Conservation (phyloP, 2,888 invertebrate species). For the Zaprionus bogoriensis region DNA sequence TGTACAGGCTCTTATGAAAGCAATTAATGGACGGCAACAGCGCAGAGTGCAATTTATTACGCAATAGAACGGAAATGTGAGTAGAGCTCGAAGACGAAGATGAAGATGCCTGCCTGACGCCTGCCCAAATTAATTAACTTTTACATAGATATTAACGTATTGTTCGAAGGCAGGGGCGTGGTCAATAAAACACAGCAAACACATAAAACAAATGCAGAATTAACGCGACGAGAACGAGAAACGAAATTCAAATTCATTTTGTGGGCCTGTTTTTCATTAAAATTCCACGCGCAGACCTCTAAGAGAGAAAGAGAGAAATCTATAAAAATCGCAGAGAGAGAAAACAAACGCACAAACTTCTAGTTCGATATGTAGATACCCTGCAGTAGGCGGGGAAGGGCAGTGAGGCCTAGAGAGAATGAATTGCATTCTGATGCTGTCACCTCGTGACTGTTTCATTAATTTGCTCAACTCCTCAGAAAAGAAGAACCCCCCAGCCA, state of each 20-base stretch:
- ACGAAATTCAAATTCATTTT: constrained; percentile 34
- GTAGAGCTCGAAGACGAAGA: constrained; percentile 1
- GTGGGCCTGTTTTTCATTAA: constrained; percentile 36
- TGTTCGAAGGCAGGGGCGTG: neutral
- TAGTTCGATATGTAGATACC: neutral
- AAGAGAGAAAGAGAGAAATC: no score
- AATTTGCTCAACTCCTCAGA: neutral
- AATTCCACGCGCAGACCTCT: constrained; percentile 49
- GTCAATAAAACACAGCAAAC: constrained; percentile 22
- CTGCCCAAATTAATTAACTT: constrained; percentile 42
- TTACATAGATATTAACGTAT: constrained; percentile 22
- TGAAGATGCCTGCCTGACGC: constrained; percentile 6
- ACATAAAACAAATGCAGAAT: constrained; percentile 34
- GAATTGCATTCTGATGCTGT: neutral
- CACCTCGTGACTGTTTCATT: neutral
- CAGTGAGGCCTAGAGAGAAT: neutral
- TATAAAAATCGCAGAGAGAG: constrained; percentile 46
- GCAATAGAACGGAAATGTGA: constrained; percentile 44
- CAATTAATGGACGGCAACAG: constrained; percentile 57
- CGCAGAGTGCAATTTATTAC: constrained; percentile 69
- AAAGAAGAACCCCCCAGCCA: no score
- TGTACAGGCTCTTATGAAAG: constrained; percentile 20
- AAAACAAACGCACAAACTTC: no score
- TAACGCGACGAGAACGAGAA: neutral
- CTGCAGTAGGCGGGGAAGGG: neutral